Evolutionary conservation across 2,113 vertebrate species (phyloP), one percentile per base, ranked within the genome.

Genomic region (Pipa parva): DNA sequence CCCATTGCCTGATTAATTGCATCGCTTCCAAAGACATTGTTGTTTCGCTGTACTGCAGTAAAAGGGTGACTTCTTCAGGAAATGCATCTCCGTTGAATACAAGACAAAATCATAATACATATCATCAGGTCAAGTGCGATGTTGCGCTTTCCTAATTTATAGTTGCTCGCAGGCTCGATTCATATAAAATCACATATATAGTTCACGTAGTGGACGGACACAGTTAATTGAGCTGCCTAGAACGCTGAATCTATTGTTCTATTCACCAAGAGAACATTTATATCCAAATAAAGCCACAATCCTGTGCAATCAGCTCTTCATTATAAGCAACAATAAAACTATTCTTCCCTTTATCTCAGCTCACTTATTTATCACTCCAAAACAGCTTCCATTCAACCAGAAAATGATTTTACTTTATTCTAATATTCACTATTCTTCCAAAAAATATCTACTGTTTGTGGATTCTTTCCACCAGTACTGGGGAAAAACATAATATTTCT

Each of bases 371-470:
- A 62, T 62, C 42, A 39, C 29, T 49, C 15, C 42, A 48, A 49
- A 48, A 45, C 46, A 62, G 46, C 59, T 62, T 62, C 42, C 59
- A 62, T 62, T 62, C 59, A 48, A 22, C 49, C 48, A 62, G 46
- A 45, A 29, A 62, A n/a, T 31, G 42, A 46, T 11, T 49, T 26
- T 15, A 36, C 27, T 21, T 62, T 62, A 49, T 29, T 7, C 17
- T 12, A 24, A 27, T 46, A 62, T 62, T 17, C 42, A 21, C 11
- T n/a, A n/a, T n/a, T n/a, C n/a, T n/a, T n/a, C n/a, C n/a, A n/a
- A n/a, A n/a, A n/a, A n/a, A n/a, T n/a, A n/a, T n/a, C n/a, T n/a
- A n/a, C n/a, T n/a, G n/a, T n/a, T n/a, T n/a, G n/a, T n/a, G n/a
- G n/a, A n/a, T n/a, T n/a, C n/a, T n/a, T n/a, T n/a, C n/a, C n/a